Percentiles rank a stretch among this genome's conserved stretches.
Evolutionary conservation across 2,113 vertebrate species (phyloP).

Genomic region (Anas platyrhynchos): DNA sequence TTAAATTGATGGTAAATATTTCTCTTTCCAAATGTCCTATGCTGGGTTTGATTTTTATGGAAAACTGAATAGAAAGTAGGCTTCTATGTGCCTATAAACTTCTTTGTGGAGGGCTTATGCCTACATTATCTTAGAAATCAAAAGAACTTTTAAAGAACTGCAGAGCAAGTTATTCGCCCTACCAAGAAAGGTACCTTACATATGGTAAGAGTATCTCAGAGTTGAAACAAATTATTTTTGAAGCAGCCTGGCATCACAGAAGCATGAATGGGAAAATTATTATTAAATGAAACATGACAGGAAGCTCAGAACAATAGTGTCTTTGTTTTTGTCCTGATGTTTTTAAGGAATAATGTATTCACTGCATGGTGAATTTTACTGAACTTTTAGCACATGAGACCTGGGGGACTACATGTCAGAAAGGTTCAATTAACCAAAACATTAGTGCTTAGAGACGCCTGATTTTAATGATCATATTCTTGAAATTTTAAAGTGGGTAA

Average conservation of each 20-base stretch:
- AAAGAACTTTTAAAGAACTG: neutral
- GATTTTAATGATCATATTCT: constrained; percentile 16
- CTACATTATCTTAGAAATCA: neutral
- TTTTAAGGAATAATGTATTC: constrained; percentile 10
- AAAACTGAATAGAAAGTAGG: neutral
- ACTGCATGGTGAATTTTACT: neutral
- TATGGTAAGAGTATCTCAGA: neutral
- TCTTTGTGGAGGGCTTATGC: neutral
- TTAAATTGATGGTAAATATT: neutral
- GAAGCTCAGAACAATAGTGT: neutral
- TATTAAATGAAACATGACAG: constrained; percentile 14
- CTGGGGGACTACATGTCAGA: neutral
- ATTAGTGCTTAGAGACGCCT: neutral
- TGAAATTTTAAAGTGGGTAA: constrained; percentile 23
- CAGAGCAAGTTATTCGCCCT: neutral
- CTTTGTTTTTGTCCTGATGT: neutral
- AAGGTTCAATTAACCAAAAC: constrained; percentile 51
- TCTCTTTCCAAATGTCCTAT: neutral
- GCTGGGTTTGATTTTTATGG: neutral
- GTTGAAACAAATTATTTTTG: constrained; percentile 34
- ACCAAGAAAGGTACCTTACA: neutral
- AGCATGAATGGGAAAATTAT: neutral
- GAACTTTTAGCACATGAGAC: constrained; percentile 4
- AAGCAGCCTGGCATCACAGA: neutral
- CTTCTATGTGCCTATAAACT: no score